Percentiles rank a stretch among this genome's conserved stretches.
Evolutionary conservation across 2,797 vertebrate species (phyloP).

Genomic region (Catamblyrhynchus diadema): DNA sequence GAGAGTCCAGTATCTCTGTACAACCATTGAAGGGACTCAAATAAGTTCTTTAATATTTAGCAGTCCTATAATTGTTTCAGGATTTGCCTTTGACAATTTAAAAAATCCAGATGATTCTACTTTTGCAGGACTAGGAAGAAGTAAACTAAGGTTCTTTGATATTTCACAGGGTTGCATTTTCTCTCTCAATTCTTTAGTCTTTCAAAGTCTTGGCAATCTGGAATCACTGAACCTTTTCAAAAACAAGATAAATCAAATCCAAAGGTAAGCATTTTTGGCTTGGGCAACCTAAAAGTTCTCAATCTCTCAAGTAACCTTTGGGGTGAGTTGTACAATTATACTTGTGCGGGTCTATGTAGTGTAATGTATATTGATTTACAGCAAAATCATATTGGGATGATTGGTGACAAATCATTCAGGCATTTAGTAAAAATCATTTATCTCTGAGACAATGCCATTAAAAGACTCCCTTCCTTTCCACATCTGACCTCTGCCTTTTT

Average conservation of each 20-base stretch:
- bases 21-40: slow-evolving; percentile 77
- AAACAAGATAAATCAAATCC: slow-evolving; percentile 83
- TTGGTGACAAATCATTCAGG: slow-evolving; percentile 73
- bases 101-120: slow-evolving; percentile 79
- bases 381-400: slow-evolving; percentile 82
- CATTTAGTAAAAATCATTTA: slow-evolving; percentile 68
- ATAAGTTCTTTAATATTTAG: slow-evolving; percentile 72
- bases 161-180: slow-evolving; percentile 80
- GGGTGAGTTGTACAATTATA: slow-evolving; percentile 76
- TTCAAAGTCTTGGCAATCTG: slow-evolving; percentile 71
- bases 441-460: slow-evolving; percentile 84
- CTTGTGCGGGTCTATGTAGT: slow-evolving; percentile 74
- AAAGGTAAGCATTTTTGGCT: slow-evolving; percentile 77
- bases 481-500: slow-evolving; percentile 64
- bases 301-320: slow-evolving; percentile 85
- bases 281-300: slow-evolving; percentile 73
- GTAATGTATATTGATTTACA: slow-evolving; percentile 79
- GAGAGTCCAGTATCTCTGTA: slow-evolving; percentile 61
- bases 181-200: slow-evolving; percentile 74
- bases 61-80: slow-evolving; percentile 71
- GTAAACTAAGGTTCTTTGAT: slow-evolving; percentile 71
- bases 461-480: slow-evolving; percentile 67
- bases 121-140: slow-evolving; percentile 77
- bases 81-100: slow-evolving; percentile 78
- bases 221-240: slow-evolving; percentile 71